Conservation (phyloP, 2,113 vertebrate genomes). For the Furnarius figulus region DNA sequence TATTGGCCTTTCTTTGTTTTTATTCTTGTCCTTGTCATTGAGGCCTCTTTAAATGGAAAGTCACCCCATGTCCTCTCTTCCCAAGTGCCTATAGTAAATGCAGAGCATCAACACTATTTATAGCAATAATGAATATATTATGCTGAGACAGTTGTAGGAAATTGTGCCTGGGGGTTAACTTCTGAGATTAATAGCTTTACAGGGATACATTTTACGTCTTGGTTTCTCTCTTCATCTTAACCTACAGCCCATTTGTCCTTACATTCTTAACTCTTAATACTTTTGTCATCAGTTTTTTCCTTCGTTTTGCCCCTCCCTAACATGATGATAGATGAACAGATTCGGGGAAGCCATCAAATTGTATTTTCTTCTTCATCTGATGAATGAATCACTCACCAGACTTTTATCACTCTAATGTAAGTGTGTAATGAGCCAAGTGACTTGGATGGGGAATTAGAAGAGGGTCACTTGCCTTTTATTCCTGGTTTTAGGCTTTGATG, state of each 20-base stretch:
- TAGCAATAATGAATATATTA: not conserved
- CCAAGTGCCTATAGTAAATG: not conserved
- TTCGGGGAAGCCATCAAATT: not conserved
- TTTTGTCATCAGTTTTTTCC: not conserved
- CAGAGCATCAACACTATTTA: not conserved
- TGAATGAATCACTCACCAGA: not conserved
- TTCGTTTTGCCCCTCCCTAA: not conserved
- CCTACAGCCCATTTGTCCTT: not conserved
- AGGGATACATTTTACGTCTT: not conserved
- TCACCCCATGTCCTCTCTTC: not conserved
- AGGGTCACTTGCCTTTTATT: not conserved
- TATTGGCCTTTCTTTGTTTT: not conserved
- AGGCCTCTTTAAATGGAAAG: not conserved
- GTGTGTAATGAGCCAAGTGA: constrained; percentile 31
- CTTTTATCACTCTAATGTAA: not conserved
- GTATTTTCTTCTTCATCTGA: not conserved
- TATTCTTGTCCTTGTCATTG: not conserved
- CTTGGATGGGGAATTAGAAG: not conserved
- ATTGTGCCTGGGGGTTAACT: not conserved
- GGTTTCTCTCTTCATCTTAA: not conserved
- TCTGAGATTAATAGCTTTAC: not conserved
- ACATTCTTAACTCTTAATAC: not conserved
- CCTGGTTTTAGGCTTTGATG: not conserved
- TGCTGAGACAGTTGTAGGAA: not conserved
- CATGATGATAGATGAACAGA: not conserved